phyloP scores from a whole-genome alignment of 2,797 vertebrate genomes.

The Gouania willdenowi region DNA sequence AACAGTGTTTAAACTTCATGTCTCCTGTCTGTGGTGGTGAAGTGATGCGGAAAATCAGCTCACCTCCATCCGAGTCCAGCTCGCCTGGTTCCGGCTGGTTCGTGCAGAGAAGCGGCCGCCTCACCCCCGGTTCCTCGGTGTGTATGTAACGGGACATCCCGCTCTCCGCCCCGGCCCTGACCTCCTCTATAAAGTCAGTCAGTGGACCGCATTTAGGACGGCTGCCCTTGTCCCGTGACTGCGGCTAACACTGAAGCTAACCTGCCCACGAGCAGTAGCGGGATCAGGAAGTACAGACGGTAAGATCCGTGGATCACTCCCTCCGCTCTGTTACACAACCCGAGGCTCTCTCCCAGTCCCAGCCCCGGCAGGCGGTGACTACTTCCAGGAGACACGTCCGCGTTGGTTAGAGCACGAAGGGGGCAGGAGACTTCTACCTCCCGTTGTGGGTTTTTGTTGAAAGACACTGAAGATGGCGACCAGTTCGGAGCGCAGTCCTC shows the following conservation, averaged over 20 bases:
- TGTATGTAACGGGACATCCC: constrained; percentile 35
- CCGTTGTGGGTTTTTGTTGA: constrained; percentile 6
- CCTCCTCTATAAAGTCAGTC: neutral
- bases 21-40: too few species aligned
- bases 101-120: constrained; percentile 54
- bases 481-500: constrained; percentile 79
- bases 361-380: constrained; percentile 1
- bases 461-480: constrained; percentile 73
- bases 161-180: too few species aligned
- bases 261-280: constrained; percentile 37
- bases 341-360: neutral
- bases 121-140: constrained; percentile 28
- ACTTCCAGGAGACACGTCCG: neutral
- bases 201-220: too few species aligned
- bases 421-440: constrained; percentile 25
- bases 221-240: neutral
- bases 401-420: neutral
- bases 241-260: constrained; percentile 34
- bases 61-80: constrained; percentile 60
- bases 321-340: neutral
- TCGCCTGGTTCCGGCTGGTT: neutral
- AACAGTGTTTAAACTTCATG: too few species aligned
- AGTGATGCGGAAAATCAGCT: neutral
- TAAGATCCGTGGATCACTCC: neutral
- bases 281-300: constrained; percentile 66